A percentile compares a stretch with the other conserved stretches of the same genome.
These are phyloP conservation scores for Tenualosa thibaudeaui DNA, from an alignment of 2,797 vertebrate species.

Conservation along the genomic window DNA sequence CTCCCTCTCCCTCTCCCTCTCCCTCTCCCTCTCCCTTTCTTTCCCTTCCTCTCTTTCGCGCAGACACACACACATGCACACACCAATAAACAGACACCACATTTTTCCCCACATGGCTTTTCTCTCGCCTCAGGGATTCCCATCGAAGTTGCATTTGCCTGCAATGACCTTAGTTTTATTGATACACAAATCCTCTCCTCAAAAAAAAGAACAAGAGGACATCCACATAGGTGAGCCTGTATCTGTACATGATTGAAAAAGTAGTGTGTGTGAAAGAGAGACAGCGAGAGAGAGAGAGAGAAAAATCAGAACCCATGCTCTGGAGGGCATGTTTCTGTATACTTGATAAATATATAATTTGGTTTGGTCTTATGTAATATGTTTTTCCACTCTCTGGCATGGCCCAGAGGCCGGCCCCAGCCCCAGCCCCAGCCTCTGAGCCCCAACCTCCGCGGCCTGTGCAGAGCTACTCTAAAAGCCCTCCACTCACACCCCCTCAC, in stretches of 20 bases:
- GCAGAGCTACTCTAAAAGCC: not conserved
- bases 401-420: not conserved
- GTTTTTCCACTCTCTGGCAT: slow-evolving; percentile 26
- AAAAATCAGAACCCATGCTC: not conserved
- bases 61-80: not conserved
- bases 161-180: slow-evolving; percentile 25
- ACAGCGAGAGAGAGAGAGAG: not conserved
- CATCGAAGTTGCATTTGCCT: slow-evolving; percentile 30
- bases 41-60: not conserved
- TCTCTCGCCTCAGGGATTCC: not conserved
- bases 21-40: not conserved
- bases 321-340: not conserved
- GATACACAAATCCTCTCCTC: not conserved
- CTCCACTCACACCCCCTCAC: not conserved
- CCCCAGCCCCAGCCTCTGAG: not conserved
- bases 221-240: not conserved
- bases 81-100: not conserved
- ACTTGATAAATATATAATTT: slow-evolving; percentile 27
- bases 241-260: not conserved
- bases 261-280: not conserved
- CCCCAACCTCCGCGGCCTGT: not conserved
- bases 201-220: not conserved
- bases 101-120: not conserved
- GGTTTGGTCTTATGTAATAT: slow-evolving; percentile 22
- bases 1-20: not conserved